These are phyloP conservation scores for Anthopleura sola DNA, from an alignment of 64 coral and sea anemone species.

Conservation along the genomic window DNA sequence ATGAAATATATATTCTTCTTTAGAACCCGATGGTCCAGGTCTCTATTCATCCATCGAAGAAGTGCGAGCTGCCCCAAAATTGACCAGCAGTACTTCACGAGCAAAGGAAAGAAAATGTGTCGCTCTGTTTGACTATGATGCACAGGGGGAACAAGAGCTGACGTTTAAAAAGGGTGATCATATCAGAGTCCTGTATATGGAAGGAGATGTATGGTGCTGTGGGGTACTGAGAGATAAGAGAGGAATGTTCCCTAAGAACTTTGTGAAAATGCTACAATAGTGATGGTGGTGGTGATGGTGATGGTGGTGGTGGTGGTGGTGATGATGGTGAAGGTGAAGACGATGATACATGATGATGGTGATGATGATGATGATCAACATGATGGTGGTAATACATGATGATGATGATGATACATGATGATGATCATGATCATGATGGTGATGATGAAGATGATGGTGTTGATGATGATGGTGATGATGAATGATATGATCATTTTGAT, in stretches of 20 bases:
- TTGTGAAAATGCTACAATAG: conserved; percentile 15
- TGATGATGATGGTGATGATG: no score
- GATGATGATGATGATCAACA: no score
- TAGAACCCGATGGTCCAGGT: neutral
- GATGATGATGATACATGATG: no score
- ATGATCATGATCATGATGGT: no score
- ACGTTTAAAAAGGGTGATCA: conserved; percentile 71
- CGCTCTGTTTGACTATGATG: conserved; percentile 58
- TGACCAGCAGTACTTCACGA: neutral
- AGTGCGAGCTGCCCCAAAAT: neutral
- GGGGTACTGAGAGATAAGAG: conserved; percentile 58
- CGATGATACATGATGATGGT: no score
- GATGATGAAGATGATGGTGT: no score
- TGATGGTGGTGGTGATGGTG: neutral
- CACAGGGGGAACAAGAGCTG: conserved; percentile 76
- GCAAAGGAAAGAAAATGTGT: conserved; percentile 38
- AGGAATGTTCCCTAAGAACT: conserved; percentile 83
- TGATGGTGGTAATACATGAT: no score
- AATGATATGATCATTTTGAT: no score
- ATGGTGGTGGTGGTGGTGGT: no score
- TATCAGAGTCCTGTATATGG: conserved; percentile 45
- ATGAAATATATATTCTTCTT: neutral
- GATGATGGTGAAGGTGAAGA: no score
- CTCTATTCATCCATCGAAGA: neutral
- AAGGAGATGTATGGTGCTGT: conserved; percentile 77